A percentile compares a stretch with the other conserved stretches of the same genome.
Conservation (phyloP, 2,113 vertebrate genomes). For the Nanorana parkeri region DNA sequence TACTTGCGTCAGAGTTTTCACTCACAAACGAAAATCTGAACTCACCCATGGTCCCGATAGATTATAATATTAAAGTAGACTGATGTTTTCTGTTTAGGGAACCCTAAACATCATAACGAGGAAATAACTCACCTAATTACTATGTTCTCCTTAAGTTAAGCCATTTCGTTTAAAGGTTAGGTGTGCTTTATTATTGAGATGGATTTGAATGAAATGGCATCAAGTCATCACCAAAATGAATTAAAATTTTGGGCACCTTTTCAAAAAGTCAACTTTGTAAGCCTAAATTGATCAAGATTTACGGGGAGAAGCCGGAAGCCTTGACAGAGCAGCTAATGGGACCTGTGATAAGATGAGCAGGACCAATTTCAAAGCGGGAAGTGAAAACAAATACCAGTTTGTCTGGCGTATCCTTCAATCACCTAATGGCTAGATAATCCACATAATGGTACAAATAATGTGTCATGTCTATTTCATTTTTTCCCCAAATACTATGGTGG, state of each 20-base stretch:
- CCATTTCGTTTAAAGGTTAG: no score
- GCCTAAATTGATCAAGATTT: neutral
- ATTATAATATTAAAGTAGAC: slow-evolving; percentile 61
- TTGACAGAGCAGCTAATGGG: neutral
- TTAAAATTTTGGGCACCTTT: neutral
- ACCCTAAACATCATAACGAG: no score
- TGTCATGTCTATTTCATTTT: neutral
- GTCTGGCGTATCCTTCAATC: neutral
- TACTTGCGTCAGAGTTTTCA: slow-evolving; percentile 60
- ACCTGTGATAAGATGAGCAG: neutral
- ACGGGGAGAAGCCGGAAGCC: neutral
- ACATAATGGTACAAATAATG: neutral
- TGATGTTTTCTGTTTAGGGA: slow-evolving; percentile 16
- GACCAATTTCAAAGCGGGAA: neutral
- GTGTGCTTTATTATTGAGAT: neutral
- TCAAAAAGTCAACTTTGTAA: no score
- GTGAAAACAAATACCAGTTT: neutral
- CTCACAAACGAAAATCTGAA: slow-evolving; percentile 61
- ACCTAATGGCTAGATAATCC: neutral
- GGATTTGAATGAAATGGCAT: neutral
- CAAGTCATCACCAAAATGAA: neutral
- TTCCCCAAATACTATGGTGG: neutral
- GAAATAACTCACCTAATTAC: no score
- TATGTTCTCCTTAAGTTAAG: no score
- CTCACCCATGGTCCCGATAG: slow-evolving; percentile 69